Evolutionary conservation across 1,140 invertebrate genomes (phyloP).

Genomic region (Brachionus calyciflorus): DNA sequence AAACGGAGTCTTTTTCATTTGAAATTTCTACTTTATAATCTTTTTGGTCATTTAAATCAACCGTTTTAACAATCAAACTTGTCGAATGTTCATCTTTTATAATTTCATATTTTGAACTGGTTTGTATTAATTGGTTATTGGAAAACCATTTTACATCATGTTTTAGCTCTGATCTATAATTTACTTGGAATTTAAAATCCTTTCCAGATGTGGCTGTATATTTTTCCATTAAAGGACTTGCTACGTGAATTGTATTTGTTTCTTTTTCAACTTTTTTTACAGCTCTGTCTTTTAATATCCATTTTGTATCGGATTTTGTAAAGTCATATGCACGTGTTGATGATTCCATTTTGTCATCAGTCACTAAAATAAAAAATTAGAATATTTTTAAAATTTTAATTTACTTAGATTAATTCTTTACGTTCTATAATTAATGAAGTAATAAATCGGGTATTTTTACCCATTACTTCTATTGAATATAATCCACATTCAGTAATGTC

Average conservation of each 20-base stretch:
- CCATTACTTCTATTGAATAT: slow-evolving; percentile 35
- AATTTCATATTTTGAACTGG: neutral
- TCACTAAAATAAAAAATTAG: neutral
- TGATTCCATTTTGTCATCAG: slow-evolving; percentile 8
- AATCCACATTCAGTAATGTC: slow-evolving; percentile 36
- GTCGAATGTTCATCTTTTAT: neutral
- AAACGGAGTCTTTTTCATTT: slow-evolving; percentile 27
- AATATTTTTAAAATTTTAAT: neutral
- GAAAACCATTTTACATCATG: neutral
- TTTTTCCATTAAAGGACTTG: neutral
- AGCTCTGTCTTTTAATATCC: neutral
- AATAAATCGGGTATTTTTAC: slow-evolving; percentile 9
- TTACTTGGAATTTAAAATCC: slow-evolving; percentile 14
- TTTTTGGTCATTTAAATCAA: slow-evolving; percentile 19
- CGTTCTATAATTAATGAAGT: slow-evolving; percentile 22
- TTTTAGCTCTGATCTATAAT: neutral
- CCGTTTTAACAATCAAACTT: neutral
- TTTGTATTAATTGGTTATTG: neutral
- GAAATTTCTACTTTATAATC: slow-evolving; percentile 13
- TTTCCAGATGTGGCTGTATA: neutral
- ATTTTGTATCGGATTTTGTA: neutral
- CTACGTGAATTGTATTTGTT: neutral
- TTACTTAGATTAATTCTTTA: neutral
- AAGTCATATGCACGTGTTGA: neutral
- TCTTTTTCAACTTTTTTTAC: neutral